Evolutionary conservation across 2,888 invertebrate genomes (phyloP), one percentile per base, ranked within the genome.

Genomic region (Ferdinandea cuprea): DNA sequence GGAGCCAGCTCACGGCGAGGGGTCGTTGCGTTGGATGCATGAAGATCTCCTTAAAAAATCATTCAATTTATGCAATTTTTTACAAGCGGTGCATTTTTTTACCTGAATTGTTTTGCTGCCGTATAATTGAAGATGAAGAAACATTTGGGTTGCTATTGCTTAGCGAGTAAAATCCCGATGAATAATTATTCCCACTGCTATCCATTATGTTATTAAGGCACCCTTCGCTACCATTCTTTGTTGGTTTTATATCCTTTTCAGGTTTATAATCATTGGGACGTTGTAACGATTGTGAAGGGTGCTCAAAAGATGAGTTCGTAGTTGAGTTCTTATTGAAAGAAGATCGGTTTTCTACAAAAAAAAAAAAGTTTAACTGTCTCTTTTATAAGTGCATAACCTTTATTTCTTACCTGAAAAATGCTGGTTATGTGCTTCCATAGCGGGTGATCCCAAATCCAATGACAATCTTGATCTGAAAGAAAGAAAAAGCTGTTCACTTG

Each of bases 1-100:
- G 94, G 94, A 83, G 94, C 94, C 76, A 95, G 91, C 86, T 94
- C 94, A 83, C 93, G 92, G 50, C 94, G 93, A 40, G 93, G 93
- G 9, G 93, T 92, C 56, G 91, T 90, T 15, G 89, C 87, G 52
- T 86, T 89, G 0, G 90, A 89, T 32, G 88, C 86, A 28, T 89
- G 89, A 85, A 85, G 77, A 46, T 90, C 89, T 87, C 61, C 78
- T 83, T 35, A 9, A 21, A 32, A 2, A 5, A n/a, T 6, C 15
- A 13, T n/a, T n/a, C 15, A 15, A 11, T 44, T 4, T 17, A 13
- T 17, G 37, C n/a, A 6, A 37, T 13, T 2, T 40, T 13, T 40
- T 7, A 13, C n/a, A 13, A 6, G 37, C 2, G 46, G 35, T 21
- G 15, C 3, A 5, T 21, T 11, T 1, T 1, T 17, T 19, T 74